Conservation (phyloP, 2,797 vertebrate species). For the Gymnothorax reevesii region DNA sequence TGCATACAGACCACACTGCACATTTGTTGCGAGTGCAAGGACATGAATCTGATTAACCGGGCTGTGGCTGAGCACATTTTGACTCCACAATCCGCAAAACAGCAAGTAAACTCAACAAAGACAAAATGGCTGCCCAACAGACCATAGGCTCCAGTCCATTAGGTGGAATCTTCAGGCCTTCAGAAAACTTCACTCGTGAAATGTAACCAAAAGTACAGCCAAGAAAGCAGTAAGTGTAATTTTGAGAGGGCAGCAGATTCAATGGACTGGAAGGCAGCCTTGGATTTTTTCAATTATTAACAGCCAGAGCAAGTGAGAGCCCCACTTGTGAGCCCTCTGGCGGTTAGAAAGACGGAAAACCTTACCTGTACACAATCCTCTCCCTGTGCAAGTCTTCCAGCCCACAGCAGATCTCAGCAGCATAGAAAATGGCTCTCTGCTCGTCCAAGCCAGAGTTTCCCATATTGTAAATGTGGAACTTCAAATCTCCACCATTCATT, state of each 20-base stretch:
- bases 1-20: too few relatives aligned
- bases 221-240: not conserved
- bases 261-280: not conserved
- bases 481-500: constrained; percentile 91
- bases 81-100: not conserved
- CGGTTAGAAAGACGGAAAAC: constrained; percentile 17
- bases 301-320: not conserved
- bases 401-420: constrained; percentile 89
- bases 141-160: not conserved
- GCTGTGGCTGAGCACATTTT: too few relatives aligned
- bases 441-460: constrained; percentile 88
- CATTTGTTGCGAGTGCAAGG: not conserved
- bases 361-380: constrained; percentile 89
- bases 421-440: constrained; percentile 88
- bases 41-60: not conserved
- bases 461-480: constrained; percentile 93
- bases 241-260: not conserved
- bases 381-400: constrained; percentile 87
- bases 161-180: not conserved
- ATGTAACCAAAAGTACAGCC: too few relatives aligned
- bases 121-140: not conserved
- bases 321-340: not conserved
- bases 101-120: not conserved
- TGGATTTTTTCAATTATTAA: too few relatives aligned
- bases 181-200: not conserved